Base-by-base conservation (phyloP, 2,888 invertebrate species). In the Tanypteryx hageni region DNA sequence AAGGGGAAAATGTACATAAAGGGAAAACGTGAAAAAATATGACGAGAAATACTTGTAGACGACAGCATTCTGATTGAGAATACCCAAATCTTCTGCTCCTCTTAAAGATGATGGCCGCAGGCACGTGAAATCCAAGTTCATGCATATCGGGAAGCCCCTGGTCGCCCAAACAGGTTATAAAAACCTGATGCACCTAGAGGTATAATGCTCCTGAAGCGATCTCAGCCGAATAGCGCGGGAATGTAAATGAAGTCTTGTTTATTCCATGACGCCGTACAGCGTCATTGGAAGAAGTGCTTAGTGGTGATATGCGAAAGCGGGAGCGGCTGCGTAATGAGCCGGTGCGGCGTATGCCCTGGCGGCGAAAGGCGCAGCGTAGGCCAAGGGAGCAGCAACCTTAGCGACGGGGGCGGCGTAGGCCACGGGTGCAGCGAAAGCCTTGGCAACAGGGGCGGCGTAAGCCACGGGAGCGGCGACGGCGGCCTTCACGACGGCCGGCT, bases 391-490 rank as follows among this genome's bases (percentile, higher is more conserved):
- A 56, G 92, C 92, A 13, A 89, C 92, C 64, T 84, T 58, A 59
- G 92, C 91, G n/a, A 76, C 3, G 44, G 92, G 84, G 22, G 92
- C 92, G 86, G 56, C 92, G 86, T 68, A 92, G 22, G 64, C 92
- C 84, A n/a, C 92, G 22, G 76, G 76, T n/a, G 68, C 68, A 27
- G 76, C 76, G 5, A 76, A 13, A 27, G 76, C 22, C 76, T 27
- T 92, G 76, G 86, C 92, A 9, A 92, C 18, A 0, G 92, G 92
- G 22, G 92, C 92, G 22, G 92, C 92, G 22, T 82, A 83, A 18
- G 92, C 92, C 3, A 84, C 92, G 13, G 92, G 92, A n/a, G 92
- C 92, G n/a, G 92, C 85, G 22, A 92, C 92, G 68, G 83, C 86
- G 64, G 92, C 92, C 85, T 68, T 86, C 56, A 83, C 83, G 85